These are phyloP conservation scores for Cairina moschata DNA, from an alignment of 2,113 vertebrate species.

Conservation along the genomic window DNA sequence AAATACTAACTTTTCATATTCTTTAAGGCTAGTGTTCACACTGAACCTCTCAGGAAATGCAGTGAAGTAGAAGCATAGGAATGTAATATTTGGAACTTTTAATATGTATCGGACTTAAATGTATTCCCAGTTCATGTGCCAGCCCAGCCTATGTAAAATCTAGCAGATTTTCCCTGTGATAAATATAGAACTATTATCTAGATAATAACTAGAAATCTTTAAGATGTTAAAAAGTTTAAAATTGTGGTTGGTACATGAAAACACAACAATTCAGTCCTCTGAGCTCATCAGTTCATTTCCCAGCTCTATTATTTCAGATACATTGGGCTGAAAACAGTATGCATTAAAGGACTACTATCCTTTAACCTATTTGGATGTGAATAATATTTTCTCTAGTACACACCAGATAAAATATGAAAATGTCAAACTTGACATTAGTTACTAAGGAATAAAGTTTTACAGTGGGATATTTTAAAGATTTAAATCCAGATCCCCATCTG, in stretches of 20 bases:
- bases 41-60: slow-evolving; percentile 36
- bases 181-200: neutral
- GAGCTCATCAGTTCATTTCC: neutral
- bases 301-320: neutral
- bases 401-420: neutral
- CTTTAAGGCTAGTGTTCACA: slow-evolving; percentile 5
- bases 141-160: neutral
- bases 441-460: neutral
- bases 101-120: slow-evolving; percentile 1
- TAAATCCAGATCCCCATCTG: neutral
- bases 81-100: neutral
- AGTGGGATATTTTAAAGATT: neutral
- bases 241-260: neutral
- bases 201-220: neutral
- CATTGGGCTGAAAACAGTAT: neutral
- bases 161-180: neutral
- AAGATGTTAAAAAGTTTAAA: neutral
- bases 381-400: neutral
- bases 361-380: neutral
- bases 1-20: slow-evolving; percentile 48
- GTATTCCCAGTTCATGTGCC: neutral
- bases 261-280: neutral
- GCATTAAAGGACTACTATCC: neutral
- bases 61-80: slow-evolving; percentile 13
- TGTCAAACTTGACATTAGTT: neutral